Evolutionary conservation across 2,113 vertebrate genomes (phyloP).

Genomic region (Tupaia chinensis): DNA sequence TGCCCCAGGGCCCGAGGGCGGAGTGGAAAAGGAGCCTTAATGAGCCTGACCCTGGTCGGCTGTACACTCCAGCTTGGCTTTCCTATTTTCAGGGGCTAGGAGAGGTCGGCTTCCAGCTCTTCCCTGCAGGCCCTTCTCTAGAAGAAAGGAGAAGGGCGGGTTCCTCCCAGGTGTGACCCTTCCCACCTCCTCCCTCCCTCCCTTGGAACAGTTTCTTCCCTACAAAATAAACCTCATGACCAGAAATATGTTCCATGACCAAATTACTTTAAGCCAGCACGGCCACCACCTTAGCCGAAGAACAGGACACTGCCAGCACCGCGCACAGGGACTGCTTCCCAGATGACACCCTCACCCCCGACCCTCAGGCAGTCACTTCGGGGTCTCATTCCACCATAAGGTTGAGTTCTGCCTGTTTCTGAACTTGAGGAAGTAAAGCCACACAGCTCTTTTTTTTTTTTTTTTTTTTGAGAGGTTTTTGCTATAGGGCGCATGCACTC

Average conservation of each 20-base stretch:
- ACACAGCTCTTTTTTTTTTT: too few relatives aligned
- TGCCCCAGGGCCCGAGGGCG: not conserved
- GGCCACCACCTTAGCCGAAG: not conserved
- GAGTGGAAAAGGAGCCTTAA: not conserved
- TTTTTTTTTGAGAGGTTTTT: too few relatives aligned
- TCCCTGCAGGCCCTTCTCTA: slow-evolving; percentile 4
- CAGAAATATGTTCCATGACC: not conserved
- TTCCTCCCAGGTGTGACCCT: not conserved
- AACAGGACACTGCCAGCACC: not conserved
- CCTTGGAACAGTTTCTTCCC: not conserved
- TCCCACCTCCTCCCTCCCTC: not conserved
- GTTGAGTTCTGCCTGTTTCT: not conserved
- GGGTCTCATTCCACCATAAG: not conserved
- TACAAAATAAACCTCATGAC: not conserved
- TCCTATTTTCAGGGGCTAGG: not conserved
- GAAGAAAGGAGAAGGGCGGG: not conserved
- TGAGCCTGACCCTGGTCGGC: not conserved
- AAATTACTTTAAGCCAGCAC: not conserved
- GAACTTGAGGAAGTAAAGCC: not conserved
- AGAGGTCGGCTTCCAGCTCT: not conserved
- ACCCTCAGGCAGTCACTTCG: not conserved
- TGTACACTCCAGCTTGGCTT: not conserved
- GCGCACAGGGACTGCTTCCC: rapidly evolving
- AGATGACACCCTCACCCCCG: rapidly evolving
- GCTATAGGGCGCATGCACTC: too few relatives aligned